A percentile compares a stretch with the other conserved stretches of the same genome.
These are phyloP conservation scores for Chrysomallon squamiferum DNA, from an alignment of 1,140 invertebrate species.

Conservation along the genomic window DNA sequence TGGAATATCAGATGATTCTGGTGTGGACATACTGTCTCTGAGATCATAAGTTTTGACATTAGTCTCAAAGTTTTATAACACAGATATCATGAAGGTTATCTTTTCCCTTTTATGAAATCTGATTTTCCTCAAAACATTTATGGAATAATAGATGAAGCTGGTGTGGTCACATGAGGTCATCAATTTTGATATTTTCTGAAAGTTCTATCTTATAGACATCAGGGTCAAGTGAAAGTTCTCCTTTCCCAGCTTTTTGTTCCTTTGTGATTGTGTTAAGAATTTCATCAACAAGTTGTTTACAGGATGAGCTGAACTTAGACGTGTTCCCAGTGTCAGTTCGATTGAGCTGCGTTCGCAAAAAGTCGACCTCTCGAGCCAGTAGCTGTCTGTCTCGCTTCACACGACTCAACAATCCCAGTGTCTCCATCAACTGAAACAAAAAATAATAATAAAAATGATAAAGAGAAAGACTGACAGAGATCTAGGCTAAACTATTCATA, in stretches of 20 bases:
- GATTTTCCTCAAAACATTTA: no score
- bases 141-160: no score
- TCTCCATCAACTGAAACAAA: slow-evolving; percentile 46
- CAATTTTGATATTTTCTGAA: slow-evolving; percentile 7
- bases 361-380: slow-evolving; percentile 55
- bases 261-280: slow-evolving; percentile 42
- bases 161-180: slow-evolving; percentile 2
- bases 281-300: slow-evolving; percentile 49
- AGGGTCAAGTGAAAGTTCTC: slow-evolving; percentile 7
- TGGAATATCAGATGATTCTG: no score
- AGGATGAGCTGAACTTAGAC: slow-evolving; percentile 45
- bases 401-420: slow-evolving; percentile 42
- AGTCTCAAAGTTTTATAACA: no score
- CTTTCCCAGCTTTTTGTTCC: slow-evolving; percentile 35
- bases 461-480: background rate
- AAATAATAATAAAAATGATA: no score
- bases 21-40: no score
- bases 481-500: no score
- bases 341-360: slow-evolving; percentile 46
- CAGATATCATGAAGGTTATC: no score
- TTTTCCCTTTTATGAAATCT: no score
- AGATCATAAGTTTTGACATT: no score
- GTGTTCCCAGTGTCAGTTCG: slow-evolving; percentile 32
- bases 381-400: slow-evolving; percentile 50
- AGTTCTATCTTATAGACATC: slow-evolving; percentile 3